phyloP scores from a whole-genome alignment of 2,797 vertebrate genomes.

The Myoxocephalus aenaeus region DNA sequence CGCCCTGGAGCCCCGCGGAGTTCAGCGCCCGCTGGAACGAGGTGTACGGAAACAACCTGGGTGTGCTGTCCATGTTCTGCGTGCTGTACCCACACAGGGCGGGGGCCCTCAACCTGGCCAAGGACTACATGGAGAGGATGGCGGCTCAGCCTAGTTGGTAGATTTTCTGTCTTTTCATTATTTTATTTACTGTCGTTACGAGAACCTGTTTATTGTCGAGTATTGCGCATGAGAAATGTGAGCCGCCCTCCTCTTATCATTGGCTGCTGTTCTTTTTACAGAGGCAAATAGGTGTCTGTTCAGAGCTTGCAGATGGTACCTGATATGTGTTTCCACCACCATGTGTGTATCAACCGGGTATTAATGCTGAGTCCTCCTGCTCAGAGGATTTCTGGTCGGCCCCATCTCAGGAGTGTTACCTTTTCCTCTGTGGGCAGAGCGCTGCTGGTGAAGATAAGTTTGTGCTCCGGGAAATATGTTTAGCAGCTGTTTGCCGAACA shows the following conservation, averaged over 20 bases:
- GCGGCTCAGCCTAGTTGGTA: constrained; percentile 99
- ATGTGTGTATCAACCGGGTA: constrained; percentile 1
- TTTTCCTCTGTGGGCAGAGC: constrained; percentile 44
- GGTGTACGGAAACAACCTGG: constrained; percentile 98
- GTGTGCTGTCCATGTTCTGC: constrained; percentile 95
- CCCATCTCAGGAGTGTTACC: background rate
- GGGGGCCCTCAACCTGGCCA: constrained; percentile 91
- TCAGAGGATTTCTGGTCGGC: constrained; percentile 18
- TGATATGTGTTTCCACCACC: constrained; percentile 15
- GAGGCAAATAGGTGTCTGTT: background rate
- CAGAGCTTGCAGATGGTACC: constrained; percentile 20
- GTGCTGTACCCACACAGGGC: constrained; percentile 94
- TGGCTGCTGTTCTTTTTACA: background rate
- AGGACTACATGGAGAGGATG: constrained; percentile 99
- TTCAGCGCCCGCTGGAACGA: constrained; percentile 98
- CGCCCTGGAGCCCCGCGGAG: constrained; percentile 93
- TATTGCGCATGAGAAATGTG: background rate
- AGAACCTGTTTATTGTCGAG: background rate
- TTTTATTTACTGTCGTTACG: background rate
- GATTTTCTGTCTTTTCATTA: constrained; percentile 85
- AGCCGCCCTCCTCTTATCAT: background rate
- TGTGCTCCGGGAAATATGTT: constrained; percentile 75
- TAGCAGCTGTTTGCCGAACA: constrained; percentile 75
- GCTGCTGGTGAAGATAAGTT: constrained; percentile 36
- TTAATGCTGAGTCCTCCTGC: constrained; percentile 4